Conservation (phyloP, 2,113 vertebrate species). For the Verasper variegatus region DNA sequence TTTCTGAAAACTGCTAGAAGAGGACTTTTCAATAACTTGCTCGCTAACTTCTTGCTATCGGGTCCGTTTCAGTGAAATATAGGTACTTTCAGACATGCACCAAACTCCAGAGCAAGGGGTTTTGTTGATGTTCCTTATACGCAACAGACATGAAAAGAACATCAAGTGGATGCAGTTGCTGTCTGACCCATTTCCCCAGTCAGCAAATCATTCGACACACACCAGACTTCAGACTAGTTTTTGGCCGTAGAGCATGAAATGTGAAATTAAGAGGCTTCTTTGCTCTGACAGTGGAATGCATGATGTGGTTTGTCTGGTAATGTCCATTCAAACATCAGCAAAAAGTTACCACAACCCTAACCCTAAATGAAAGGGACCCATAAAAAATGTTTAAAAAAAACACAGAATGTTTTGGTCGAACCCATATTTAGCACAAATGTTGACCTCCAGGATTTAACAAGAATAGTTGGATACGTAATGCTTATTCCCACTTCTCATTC, state of each 20-base stretch:
- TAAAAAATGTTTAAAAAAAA: no score
- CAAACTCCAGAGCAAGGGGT: no score
- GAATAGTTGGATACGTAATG: conserved; percentile 19
- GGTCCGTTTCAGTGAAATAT: no score
- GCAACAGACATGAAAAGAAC: no score
- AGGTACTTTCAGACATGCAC: no score
- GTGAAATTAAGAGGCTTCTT: conserved; percentile 51
- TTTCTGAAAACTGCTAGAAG: no score
- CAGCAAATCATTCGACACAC: conserved; percentile 10
- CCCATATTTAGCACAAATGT: conserved; percentile 55
- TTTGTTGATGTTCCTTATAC: no score
- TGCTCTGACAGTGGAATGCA: conserved; percentile 48
- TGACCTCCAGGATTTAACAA: conserved; percentile 45
- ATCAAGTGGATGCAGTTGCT: not conserved
- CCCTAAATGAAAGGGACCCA: conserved; percentile 49
- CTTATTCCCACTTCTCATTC: conserved; percentile 35
- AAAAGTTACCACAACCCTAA: conserved; percentile 43
- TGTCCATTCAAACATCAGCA: conserved; percentile 56
- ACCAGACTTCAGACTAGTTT: conserved; percentile 36
- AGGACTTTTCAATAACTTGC: no score
- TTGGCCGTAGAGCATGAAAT: conserved; percentile 48
- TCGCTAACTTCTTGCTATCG: no score
- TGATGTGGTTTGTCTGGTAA: conserved; percentile 57
- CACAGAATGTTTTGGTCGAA: conserved; percentile 32
- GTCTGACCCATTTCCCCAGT: conserved; percentile 43